Evolutionary conservation across 1,140 invertebrate genomes (phyloP).

Genomic region (Polypedilum pembai): DNA sequence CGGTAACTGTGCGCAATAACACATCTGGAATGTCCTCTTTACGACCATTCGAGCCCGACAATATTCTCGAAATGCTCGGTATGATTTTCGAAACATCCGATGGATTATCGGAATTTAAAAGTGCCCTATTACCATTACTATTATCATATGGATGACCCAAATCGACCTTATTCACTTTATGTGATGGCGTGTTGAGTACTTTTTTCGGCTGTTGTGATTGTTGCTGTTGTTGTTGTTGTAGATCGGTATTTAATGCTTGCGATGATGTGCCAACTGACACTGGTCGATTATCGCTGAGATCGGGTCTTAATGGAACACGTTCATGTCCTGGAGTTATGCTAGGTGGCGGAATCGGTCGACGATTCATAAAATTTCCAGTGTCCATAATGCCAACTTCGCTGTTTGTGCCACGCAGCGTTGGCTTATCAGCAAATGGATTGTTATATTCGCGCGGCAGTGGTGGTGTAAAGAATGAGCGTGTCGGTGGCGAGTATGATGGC

Average conservation of each 20-base stretch:
- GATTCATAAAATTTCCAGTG: conserved; percentile 52
- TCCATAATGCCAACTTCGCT: conserved; percentile 42
- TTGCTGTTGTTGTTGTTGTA: conserved; percentile 31
- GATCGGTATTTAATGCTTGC: conserved; percentile 32
- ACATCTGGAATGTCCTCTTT: conserved; percentile 72
- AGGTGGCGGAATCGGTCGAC: conserved; percentile 64
- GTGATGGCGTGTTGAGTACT: conserved; percentile 61
- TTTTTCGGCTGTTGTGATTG: conserved; percentile 51
- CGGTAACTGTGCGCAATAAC: conserved; percentile 57
- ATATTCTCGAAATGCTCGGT: conserved; percentile 67
- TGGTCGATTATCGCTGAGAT: background rate
- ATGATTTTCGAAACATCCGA: conserved; percentile 54
- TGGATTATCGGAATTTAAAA: conserved; percentile 35
- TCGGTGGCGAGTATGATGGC: conserved; percentile 72
- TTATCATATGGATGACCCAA: conserved; percentile 35
- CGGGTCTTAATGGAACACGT: conserved; percentile 66
- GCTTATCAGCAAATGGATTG: conserved; percentile 76
- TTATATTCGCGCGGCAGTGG: conserved; percentile 67
- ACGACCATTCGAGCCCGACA: conserved; percentile 69
- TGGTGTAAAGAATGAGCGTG: conserved; percentile 66
- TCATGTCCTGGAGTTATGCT: conserved; percentile 68
- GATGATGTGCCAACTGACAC: background rate
- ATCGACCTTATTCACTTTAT: conserved; percentile 45
- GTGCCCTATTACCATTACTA: conserved; percentile 36
- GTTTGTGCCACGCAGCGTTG: conserved; percentile 64